Evolutionary conservation across 2,797 vertebrate species (phyloP), one percentile per base, ranked within the genome.

Genomic region (Argyrosomus regius): DNA sequence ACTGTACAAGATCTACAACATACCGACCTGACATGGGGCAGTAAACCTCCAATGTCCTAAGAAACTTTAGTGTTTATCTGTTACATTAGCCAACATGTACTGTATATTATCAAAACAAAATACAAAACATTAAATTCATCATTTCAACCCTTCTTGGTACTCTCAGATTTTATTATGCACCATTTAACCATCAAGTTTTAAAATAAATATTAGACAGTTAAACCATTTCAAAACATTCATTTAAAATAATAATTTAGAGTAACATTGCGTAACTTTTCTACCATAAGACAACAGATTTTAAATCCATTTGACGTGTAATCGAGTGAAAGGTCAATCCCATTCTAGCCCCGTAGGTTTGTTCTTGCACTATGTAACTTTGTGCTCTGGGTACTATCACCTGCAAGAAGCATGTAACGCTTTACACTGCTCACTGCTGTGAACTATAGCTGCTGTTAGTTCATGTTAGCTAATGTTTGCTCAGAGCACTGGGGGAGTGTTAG

Each of bases 31-130:
- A 65, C 20, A 10, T 1, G 31, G 22, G 20, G 52, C 46, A 11
- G n/a, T 52, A 49, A 46, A 77, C 5, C 10, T 77, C 54, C 20
- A 0, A 5, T 5, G 62, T 58, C 59, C 22, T 70, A 43, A 63
- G 26, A 52, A 31, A 62, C 48, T 48, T 49, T 16, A 12, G 24
- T 18, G 14, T 66, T 74, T n/a, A 8, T 9, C 46, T 26, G 49
- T 24, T 75, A 50, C 11, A 26, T 58, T 43, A 63, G 43, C 66
- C 9, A 58, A 61, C 48, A 80, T 41, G 65, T 54, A 52, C 43
- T 50, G 14, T 31, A 52, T 59, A 31, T 43, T 22, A 1, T 14
- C 17, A 2, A 5, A 63, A 57, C 50, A 48, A 16, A 46, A 54
- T 1, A 59, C 3, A 58, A 43, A 3, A 13, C 4, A n/a, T 49